Evolutionary conservation across 2,797 vertebrate species (phyloP), one percentile per base, ranked within the genome.

Genomic region (Alca torda): DNA sequence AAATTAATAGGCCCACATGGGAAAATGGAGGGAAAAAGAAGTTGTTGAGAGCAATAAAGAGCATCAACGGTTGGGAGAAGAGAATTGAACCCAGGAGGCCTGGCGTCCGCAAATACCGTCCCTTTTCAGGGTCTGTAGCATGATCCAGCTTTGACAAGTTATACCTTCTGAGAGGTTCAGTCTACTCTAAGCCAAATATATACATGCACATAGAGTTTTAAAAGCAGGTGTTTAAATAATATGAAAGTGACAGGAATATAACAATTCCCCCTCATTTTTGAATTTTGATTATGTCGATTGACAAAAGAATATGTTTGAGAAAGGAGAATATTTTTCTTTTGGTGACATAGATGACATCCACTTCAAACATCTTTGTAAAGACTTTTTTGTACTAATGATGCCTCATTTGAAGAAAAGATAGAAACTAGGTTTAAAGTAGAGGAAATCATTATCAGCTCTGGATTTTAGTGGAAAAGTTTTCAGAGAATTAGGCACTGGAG

Each of bases 1-100:
- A 84, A 96, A 95, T 96, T 95, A 93, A 95, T 94, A 63, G 94
- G 31, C 33, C n/a, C 95, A 78, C 16, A 50, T 68, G 95, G 92
- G 96, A 91, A 91, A 89, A 91, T 31, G 69, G 56, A 87, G 54
- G 84, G 82, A 83, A 93, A 74, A 41, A 85, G 53, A 50, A 87
- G 59, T 54, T 93, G 89, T 75, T 50, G 76, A 94, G 76, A 94
- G 83, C 33, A 41, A 43, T 67, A 84, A 91, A 64, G 85, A 86
- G 31, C 7, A 11, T 72, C 91, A 80, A 50, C 0, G 2, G 43
- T 18, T 83, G 57, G 90, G 76, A 94, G 73, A 48, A 54, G 79
- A 95, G 83, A 96, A 91, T 61, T 84, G 78, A 95, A 61, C 94
- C 73, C 84, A 41, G 37, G 77, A 94, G 78, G 26, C 64, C 64